Base-by-base conservation (phyloP, 2,888 invertebrate species). In the Acrocyrtus sp. region DNA sequence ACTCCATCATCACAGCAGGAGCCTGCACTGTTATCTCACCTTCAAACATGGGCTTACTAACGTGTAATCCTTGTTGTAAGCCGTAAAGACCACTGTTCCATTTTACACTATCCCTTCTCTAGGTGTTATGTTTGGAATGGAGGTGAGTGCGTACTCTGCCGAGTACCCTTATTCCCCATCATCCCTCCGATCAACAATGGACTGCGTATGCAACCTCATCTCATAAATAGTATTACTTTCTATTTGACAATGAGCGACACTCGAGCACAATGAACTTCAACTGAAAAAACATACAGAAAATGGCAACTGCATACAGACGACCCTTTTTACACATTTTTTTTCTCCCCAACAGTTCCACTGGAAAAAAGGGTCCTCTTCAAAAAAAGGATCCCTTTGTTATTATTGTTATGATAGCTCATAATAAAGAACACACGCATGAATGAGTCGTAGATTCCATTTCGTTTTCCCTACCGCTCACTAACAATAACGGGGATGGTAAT, bases 391-490 rank as follows among this genome's bases (percentile, higher is more conserved):
- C 65, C 22, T 54, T 65, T 65, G 65, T 65, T 65, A 54, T 63
- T 54, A 56, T 65, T 65, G 65, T 65, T 65, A 65, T 65, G 65
- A 65, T 65, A 65, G 65, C 56, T 48, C 48, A 65, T 47, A 65
- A 65, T 65, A 65, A 65, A 65, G 56, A 22, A 65, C 65, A 56
- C 65, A 65, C 65, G 65, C 65, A 65, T 65, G 56, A 65, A 27
- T 65, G 65, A 26, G 27, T 62, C 24, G n/a, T n/a, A n/a, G n/a
- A n/a, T n/a, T n/a, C n/a, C n/a, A n/a, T n/a, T n/a, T n/a, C n/a
- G n/a, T n/a, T n/a, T n/a, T n/a, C n/a, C n/a, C n/a, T n/a, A n/a
- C n/a, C n/a, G n/a, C n/a, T n/a, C n/a, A n/a, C n/a, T n/a, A n/a
- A n/a, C n/a, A n/a, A n/a, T n/a, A n/a, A n/a, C n/a, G n/a, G n/a